These are phyloP conservation scores for Asarcornis scutulata DNA, from an alignment of 2,113 vertebrate genomes.

Conservation along the genomic window DNA sequence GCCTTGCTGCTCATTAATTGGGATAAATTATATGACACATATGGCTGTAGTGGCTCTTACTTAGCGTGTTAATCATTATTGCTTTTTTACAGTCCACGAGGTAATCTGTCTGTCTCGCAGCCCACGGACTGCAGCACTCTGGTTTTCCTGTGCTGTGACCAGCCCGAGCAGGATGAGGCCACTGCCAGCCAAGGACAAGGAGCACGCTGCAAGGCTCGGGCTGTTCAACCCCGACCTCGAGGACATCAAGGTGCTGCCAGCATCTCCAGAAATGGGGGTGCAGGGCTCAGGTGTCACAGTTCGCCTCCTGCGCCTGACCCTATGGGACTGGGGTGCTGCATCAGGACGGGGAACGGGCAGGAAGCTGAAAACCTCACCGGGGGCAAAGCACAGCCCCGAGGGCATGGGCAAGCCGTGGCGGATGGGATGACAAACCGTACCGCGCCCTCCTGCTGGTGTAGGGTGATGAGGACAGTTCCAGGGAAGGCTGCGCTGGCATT, in stretches of 20 bases:
- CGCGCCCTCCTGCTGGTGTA: too few relatives aligned
- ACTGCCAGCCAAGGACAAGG: neutral
- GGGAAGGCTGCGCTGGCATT: fast-evolving
- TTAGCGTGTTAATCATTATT: fast-evolving
- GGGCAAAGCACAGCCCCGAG: fast-evolving
- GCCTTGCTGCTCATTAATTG: neutral
- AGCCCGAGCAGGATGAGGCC: too few relatives aligned
- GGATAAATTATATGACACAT: neutral
- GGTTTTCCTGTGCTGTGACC: too few relatives aligned
- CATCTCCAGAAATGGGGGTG: fast-evolving
- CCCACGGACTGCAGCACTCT: neutral
- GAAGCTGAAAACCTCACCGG: fast-evolving
- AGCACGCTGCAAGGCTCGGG: neutral
- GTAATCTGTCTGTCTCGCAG: neutral
- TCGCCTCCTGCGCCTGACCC: too few relatives aligned
- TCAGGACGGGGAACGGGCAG: too few relatives aligned
- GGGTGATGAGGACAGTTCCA: fast-evolving
- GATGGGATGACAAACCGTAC: too few relatives aligned
- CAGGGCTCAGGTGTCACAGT: fast-evolving
- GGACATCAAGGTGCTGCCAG: neutral
- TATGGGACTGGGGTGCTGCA: too few relatives aligned
- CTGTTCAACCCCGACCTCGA: neutral
- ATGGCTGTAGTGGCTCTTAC: neutral
- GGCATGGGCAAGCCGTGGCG: too few relatives aligned
- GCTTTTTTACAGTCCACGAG: fast-evolving